A percentile compares a stretch with the other conserved stretches of the same genome.
Conservation (phyloP, 2,113 vertebrate species). For the Gopherus evgoodei region DNA sequence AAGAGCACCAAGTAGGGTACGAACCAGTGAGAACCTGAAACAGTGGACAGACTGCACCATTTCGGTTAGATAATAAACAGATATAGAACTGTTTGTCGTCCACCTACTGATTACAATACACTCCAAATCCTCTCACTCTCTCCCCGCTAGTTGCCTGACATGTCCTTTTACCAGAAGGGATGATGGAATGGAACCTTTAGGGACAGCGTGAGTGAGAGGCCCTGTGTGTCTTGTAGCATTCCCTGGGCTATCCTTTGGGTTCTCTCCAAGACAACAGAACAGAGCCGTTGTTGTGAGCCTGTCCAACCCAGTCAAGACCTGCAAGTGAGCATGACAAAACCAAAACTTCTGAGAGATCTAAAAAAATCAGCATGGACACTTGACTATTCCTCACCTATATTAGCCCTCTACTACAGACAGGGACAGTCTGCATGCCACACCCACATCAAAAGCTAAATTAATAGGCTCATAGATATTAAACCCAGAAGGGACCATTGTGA, state of each 20-base stretch:
- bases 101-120: not conserved
- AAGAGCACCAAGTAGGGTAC: rapidly evolving
- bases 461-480: slow-evolving; percentile 62
- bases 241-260: not conserved
- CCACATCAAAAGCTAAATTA: slow-evolving; percentile 45
- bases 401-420: slow-evolving; percentile 70
- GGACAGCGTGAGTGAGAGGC: not conserved
- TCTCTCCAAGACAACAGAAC: not conserved
- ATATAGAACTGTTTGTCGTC: not conserved
- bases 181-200: not conserved
- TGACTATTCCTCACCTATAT: not conserved
- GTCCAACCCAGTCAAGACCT: slow-evolving; percentile 30
- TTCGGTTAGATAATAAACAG: not conserved
- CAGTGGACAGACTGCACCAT: not conserved
- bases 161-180: not conserved
- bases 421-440: slow-evolving; percentile 40
- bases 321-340: not conserved
- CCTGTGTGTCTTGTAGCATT: rapidly evolving
- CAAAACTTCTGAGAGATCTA: slow-evolving; percentile 50
- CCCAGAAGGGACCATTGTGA: slow-evolving; percentile 71
- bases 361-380: slow-evolving; percentile 50
- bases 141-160: not conserved
- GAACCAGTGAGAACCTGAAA: not conserved
- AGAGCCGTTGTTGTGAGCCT: not conserved
- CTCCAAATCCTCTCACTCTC: not conserved